Percentiles rank a stretch among this genome's conserved stretches.
Conservation (phyloP, 2,888 invertebrate species). For the Clivina fossor region DNA sequence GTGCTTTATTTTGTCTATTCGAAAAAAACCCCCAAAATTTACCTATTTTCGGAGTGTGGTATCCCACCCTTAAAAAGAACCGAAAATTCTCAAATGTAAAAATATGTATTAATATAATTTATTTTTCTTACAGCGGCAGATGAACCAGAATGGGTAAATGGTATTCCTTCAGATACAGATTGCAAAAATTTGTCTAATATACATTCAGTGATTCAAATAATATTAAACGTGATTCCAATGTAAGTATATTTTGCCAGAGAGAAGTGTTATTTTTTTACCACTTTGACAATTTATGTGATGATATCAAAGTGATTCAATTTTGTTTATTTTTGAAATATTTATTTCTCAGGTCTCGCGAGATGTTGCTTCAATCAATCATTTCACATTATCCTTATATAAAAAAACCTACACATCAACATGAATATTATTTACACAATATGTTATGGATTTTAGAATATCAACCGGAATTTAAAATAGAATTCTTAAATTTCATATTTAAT, state of each 20-base stretch:
- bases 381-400: constrained; percentile 77
- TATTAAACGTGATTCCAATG: constrained; percentile 62
- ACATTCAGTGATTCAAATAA: constrained; percentile 56
- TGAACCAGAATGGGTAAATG: constrained; percentile 62
- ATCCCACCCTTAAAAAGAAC: constrained; percentile 4
- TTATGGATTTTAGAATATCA: constrained; percentile 75
- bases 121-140: constrained; percentile 50
- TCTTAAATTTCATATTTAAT: constrained; percentile 74
- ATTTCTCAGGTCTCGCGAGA: constrained; percentile 70
- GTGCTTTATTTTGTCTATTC: too few species aligned
- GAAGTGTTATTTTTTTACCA: constrained; percentile 18
- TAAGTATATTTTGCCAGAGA: constrained; percentile 51
- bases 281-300: constrained; percentile 35
- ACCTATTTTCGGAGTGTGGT: too few species aligned
- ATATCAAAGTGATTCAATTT: constrained; percentile 21
- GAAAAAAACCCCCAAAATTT: too few species aligned
- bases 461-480: constrained; percentile 67
- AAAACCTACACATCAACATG: constrained; percentile 66
- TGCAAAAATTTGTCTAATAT: constrained; percentile 62
- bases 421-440: constrained; percentile 76
- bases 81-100: not conserved
- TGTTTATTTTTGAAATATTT: constrained; percentile 32
- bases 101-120: constrained; percentile 25
- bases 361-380: constrained; percentile 66
- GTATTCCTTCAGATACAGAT: constrained; percentile 59